Evolutionary conservation across 1,140 invertebrate species (phyloP).

Genomic region (Metaphire vulgaris): DNA sequence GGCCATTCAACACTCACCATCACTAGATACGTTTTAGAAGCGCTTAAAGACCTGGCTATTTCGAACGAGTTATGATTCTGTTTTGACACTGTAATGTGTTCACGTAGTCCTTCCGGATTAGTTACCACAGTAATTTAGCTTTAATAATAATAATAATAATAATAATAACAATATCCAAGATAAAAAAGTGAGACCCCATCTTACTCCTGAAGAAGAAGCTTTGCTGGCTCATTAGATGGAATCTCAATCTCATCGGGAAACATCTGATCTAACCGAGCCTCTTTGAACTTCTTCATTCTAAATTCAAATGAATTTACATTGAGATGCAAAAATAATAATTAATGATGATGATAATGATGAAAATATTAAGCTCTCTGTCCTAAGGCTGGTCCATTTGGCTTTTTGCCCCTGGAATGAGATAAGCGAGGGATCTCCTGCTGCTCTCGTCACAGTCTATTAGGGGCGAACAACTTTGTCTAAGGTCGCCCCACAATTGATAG

Average conservation of each 20-base stretch:
- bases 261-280: conserved; percentile 72
- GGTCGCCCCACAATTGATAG: background rate
- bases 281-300: conserved; percentile 55
- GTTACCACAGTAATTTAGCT: too few species aligned
- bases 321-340: background rate
- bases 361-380: background rate
- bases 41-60: too few species aligned
- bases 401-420: background rate
- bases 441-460: background rate
- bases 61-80: too few species aligned
- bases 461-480: background rate
- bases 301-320: background rate
- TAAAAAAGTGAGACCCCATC: too few species aligned
- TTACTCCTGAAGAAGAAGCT: conserved; percentile 69
- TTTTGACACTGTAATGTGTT: too few species aligned
- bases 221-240: conserved; percentile 58
- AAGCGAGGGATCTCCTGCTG: background rate
- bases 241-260: conserved; percentile 99
- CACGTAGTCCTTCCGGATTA: too few species aligned
- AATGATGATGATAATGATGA: background rate
- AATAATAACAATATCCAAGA: too few species aligned
- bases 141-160: too few species aligned
- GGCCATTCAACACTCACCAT: too few species aligned
- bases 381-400: background rate
- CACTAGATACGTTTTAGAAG: too few species aligned